These are phyloP conservation scores for Mionectes macconnelli DNA, from an alignment of 2,113 vertebrate species.

Conservation along the genomic window DNA sequence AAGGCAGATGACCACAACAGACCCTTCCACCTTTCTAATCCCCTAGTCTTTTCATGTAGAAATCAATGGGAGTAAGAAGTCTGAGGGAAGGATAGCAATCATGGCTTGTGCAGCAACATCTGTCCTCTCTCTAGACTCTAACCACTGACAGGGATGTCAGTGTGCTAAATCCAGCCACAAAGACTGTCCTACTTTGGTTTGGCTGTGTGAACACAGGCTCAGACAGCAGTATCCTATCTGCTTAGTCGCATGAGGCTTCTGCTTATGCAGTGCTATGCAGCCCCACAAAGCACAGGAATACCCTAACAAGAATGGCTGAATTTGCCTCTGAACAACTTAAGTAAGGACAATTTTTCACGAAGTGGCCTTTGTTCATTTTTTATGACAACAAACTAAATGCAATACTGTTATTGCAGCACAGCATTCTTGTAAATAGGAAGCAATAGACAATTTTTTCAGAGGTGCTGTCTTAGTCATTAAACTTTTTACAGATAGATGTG, in stretches of 20 bases:
- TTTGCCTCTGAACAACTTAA: not conserved
- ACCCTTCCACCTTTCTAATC: not conserved
- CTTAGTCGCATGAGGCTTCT: not conserved
- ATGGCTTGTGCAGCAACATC: not conserved
- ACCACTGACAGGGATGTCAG: not conserved
- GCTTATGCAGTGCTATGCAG: not conserved
- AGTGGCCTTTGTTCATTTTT: not conserved
- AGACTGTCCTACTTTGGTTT: not conserved
- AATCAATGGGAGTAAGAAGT: not conserved
- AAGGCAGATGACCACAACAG: not conserved
- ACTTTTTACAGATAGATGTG: not conserved
- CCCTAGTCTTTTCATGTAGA: not conserved
- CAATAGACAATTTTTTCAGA: not conserved
- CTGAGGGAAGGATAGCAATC: not conserved
- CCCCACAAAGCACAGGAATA: not conserved
- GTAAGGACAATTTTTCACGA: not conserved
- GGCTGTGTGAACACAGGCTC: not conserved
- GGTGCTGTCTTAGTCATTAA: not conserved
- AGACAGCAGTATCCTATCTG: not conserved
- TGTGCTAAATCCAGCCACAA: not conserved
- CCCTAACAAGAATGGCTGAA: not conserved
- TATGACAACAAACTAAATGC: not conserved
- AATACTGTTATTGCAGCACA: not conserved
- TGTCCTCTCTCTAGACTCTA: not conserved
- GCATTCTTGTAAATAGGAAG: not conserved